A percentile compares a stretch with the other conserved stretches of the same genome.
Conservation (phyloP, 2,113 vertebrate species). For the Carettochelys insculpta region DNA sequence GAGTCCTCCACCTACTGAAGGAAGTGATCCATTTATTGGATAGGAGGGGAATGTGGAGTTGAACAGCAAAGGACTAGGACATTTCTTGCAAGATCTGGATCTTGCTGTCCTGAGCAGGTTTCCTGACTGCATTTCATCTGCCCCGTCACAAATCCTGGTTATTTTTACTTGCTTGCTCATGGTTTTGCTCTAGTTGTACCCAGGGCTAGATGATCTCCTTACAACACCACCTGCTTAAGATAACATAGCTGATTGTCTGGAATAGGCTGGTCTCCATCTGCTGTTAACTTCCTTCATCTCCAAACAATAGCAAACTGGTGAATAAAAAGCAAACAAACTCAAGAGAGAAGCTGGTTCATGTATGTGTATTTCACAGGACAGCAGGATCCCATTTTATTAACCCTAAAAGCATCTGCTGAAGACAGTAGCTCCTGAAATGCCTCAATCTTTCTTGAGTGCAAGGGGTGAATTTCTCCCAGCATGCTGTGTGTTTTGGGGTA, state of each 20-base stretch:
- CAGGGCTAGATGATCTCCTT: background rate
- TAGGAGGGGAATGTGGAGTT: fast-evolving
- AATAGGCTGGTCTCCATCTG: fast-evolving
- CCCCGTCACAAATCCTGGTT: background rate
- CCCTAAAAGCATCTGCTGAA: background rate
- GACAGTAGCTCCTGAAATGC: background rate
- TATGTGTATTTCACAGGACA: background rate
- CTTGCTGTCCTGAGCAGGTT: background rate
- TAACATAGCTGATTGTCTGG: background rate
- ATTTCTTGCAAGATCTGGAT: background rate
- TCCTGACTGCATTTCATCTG: fast-evolving
- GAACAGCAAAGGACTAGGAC: background rate
- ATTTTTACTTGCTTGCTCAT: background rate
- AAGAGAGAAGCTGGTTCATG: background rate
- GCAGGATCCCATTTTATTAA: background rate
- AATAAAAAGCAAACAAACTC: fast-evolving
- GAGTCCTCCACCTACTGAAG: fast-evolving
- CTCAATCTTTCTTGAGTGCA: background rate
- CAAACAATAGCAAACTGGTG: fast-evolving
- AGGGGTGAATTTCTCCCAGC: background rate
- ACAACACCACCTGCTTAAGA: background rate
- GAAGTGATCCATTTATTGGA: background rate
- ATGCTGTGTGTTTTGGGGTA: no score
- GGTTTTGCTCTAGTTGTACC: background rate
- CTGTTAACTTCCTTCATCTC: fast-evolving